Conservation (phyloP, 2,888 invertebrate genomes). For the Cantharis lateralis region DNA sequence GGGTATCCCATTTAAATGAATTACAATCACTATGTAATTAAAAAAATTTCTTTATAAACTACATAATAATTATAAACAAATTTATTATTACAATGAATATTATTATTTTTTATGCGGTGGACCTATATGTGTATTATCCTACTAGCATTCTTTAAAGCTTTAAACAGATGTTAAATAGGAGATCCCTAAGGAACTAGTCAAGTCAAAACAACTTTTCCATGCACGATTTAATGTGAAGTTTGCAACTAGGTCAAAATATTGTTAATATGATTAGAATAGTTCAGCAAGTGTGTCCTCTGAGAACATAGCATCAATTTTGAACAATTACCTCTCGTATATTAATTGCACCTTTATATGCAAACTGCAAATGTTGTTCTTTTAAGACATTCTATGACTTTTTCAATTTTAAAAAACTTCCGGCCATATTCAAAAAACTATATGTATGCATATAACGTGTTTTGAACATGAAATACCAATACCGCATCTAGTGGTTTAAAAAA, state of each 20-base stretch:
- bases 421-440: too few relatives aligned
- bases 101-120: too few relatives aligned
- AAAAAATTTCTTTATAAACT: neutral
- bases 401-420: neutral
- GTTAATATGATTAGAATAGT: neutral
- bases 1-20: neutral
- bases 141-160: neutral
- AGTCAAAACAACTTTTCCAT: neutral
- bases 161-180: neutral
- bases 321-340: neutral
- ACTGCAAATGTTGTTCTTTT: neutral
- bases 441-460: neutral
- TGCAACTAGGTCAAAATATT: neutral
- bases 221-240: neutral
- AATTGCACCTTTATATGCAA: neutral
- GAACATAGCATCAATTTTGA: neutral
- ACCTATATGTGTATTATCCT: too few relatives aligned
- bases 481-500: neutral
- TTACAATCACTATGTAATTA: neutral
- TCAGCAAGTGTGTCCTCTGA: neutral
- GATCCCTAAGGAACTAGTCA: neutral
- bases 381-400: neutral
- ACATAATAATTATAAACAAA: neutral
- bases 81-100: neutral
- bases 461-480: neutral